Base-by-base conservation (phyloP, 2,888 invertebrate genomes). In the Oscheius sp. region DNA sequence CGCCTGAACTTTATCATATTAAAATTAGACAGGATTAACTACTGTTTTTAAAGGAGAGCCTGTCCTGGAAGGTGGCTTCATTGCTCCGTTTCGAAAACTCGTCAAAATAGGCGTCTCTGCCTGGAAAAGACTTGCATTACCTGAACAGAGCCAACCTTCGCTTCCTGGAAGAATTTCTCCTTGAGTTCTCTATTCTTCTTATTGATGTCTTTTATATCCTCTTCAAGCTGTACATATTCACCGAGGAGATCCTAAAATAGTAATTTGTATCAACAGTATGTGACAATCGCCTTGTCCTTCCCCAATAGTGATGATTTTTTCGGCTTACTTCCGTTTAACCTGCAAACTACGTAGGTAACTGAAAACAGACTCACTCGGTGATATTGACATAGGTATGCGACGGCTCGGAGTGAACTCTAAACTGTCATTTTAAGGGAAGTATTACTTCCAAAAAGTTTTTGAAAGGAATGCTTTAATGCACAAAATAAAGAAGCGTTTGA, bases 361-460 rank as follows among this genome's bases (percentile, higher is more conserved):
- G 41, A 61, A 64, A 64, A 46, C 64, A 16, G 64, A 68, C 69
- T 55, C 52, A 69, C 69, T 69, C 69, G 35, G 16, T 56, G 21
- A 69, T 69, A 55, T 69, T 69, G 41, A 69, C 69, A 55, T 69
- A 69, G 43, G 52, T 69, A 16, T 69, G 69, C 41, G 69, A 52
- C 41, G 56, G 55, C 6, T 69, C 69, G 21, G 46, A 61, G 41
- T 61, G 61, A 18, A 43, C 61, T 43, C 61, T 61, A 61, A 61
- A 61, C n/a, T 55, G 55, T 23, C 55, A 55, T 2, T 21, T 55
- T 25, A 55, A 25, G 55, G 23, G 16, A n/a, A n/a, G 18, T 49
- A 7, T 49, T 5, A 49, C 18, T 49, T 49, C 13, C 13, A 18
- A 18, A 49, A 49, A 49, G 6, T 18, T 7, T n/a, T 5, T 5